A percentile compares a stretch with the other conserved stretches of the same genome.
These are phyloP conservation scores for Laticauda laticaudata DNA, from an alignment of 2,113 vertebrate genomes.

Conservation along the genomic window DNA sequence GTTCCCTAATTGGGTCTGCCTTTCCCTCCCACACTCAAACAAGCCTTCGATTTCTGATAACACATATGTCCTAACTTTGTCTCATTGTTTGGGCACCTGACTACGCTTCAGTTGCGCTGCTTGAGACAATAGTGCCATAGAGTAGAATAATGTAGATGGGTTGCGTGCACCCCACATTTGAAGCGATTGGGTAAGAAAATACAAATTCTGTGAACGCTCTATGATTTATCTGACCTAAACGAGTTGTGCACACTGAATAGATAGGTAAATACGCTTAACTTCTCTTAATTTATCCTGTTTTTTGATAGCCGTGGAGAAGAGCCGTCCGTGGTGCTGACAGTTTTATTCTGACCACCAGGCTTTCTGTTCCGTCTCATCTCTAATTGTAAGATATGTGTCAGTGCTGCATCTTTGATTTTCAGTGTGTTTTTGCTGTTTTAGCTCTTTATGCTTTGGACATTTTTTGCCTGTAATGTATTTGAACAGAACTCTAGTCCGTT, in stretches of 20 bases:
- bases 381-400: not conserved
- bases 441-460: not conserved
- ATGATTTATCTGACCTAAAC: not conserved
- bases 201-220: not conserved
- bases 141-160: not conserved
- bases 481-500: not conserved
- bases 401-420: not conserved
- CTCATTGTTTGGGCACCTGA: not conserved
- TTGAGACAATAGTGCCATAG: not conserved
- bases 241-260: not conserved
- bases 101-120: not conserved
- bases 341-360: not conserved
- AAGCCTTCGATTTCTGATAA: not conserved
- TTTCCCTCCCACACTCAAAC: not conserved
- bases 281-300: not conserved
- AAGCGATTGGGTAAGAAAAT: not conserved
- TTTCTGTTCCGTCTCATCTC: not conserved
- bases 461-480: not conserved
- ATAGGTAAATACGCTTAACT: not conserved
- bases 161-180: not conserved
- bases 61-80: not conserved
- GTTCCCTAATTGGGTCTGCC: not conserved
- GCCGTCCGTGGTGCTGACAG: not conserved
- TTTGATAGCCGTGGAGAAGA: not conserved
- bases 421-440: not conserved